These are phyloP conservation scores for Meriones unguiculatus DNA, from an alignment of 2,113 vertebrate genomes.

Conservation along the genomic window DNA sequence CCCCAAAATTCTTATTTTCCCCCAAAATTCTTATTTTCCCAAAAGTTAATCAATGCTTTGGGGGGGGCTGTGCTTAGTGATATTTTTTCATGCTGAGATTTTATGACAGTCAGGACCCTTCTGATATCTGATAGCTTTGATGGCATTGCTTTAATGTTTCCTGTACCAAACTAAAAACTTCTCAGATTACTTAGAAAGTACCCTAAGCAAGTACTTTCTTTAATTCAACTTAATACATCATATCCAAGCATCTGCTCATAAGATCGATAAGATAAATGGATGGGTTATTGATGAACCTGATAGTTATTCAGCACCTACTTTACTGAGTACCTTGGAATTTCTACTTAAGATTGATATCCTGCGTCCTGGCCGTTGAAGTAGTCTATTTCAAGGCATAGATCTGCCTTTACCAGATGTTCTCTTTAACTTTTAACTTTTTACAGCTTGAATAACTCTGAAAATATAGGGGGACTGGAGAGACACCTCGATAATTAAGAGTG, in stretches of 20 bases:
- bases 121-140: background rate
- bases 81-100: background rate
- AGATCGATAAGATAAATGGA: background rate
- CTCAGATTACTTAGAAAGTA: background rate
- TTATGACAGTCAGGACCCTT: background rate
- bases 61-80: background rate
- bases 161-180: background rate
- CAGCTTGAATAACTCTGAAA: conserved; percentile 42
- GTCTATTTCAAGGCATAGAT: background rate
- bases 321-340: background rate
- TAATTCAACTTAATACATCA: conserved; percentile 1
- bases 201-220: background rate
- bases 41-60: background rate
- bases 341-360: background rate
- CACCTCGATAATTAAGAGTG: background rate
- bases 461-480: background rate
- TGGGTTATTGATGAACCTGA: background rate
- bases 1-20: background rate
- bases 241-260: background rate
- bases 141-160: background rate
- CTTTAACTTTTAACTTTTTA: background rate
- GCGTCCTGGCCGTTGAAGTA: background rate
- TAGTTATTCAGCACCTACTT: background rate
- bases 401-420: background rate
- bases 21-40: background rate